Percentiles rank a stretch among this genome's conserved stretches.
Conservation (phyloP, 2,888 invertebrate species). For the Cantharis nigra region DNA sequence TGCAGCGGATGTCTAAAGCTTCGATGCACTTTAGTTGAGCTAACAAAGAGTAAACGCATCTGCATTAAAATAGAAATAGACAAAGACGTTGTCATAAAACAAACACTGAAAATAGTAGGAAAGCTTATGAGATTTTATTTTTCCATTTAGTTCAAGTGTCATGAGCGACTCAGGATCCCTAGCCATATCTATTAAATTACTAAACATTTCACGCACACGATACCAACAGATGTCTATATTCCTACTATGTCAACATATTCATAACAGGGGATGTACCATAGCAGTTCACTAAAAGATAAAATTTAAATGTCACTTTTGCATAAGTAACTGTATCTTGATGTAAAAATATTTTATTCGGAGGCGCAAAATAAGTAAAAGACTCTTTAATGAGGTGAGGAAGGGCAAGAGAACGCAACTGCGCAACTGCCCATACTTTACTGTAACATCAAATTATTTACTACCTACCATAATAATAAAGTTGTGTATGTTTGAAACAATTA, state of each 20-base stretch:
- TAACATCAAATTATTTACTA: not conserved
- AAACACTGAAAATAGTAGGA: not conserved
- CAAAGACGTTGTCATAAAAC: not conserved
- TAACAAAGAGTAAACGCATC: not conserved
- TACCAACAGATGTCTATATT: constrained; percentile 39
- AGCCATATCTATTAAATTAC: not conserved
- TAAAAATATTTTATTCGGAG: not conserved
- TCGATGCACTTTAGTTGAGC: not conserved
- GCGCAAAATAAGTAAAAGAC: not conserved
- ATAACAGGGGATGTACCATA: constrained; percentile 23
- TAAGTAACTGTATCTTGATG: not conserved
- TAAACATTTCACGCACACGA: constrained; percentile 18
- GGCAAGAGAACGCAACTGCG: not conserved
- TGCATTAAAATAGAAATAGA: not conserved
- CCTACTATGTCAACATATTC: constrained; percentile 39
- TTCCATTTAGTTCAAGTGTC: constrained; percentile 1
- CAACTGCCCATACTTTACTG: not conserved
- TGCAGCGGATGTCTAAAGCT: not conserved
- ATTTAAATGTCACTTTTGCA: not conserved
- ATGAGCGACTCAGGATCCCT: not conserved
- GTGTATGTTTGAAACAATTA: not conserved
- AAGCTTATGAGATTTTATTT: not conserved
- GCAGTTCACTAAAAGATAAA: not conserved
- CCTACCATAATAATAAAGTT: not conserved
- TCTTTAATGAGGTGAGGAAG: not conserved